phyloP scores from a whole-genome alignment of 2,797 vertebrate genomes.

The Gymnoscopelus braueri region DNA sequence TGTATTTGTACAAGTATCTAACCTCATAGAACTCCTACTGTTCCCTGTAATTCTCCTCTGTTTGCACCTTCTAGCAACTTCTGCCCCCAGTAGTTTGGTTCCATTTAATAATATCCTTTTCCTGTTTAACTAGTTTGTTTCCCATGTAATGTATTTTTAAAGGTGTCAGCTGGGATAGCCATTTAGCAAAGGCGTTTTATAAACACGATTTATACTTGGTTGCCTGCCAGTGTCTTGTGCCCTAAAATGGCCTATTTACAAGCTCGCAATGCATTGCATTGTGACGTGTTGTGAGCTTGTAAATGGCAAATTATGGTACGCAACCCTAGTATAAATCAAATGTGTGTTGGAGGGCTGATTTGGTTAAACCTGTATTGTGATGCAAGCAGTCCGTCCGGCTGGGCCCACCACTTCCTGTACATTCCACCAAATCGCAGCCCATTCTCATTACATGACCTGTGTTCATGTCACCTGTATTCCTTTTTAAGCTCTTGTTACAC shows the following conservation, averaged over 20 bases:
- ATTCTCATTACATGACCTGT: not conserved
- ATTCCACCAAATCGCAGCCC: not conserved
- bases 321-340: too few species aligned
- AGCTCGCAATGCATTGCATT: too few species aligned
- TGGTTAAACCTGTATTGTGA: not conserved
- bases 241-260: too few species aligned
- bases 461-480: not conserved
- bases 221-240: too few species aligned
- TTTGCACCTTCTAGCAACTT: not conserved
- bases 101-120: not conserved
- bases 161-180: not conserved
- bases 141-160: not conserved
- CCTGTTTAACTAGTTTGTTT: not conserved
- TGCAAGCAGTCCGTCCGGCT: not conserved
- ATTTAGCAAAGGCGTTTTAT: too few species aligned
- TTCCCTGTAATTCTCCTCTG: not conserved
- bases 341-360: not conserved
- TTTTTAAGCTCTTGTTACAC: constrained; percentile 31
- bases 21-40: constrained; percentile 9
- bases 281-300: not conserved
- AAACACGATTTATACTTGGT: too few species aligned
- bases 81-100: not conserved
- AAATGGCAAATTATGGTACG: too few species aligned
- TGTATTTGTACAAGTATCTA: not conserved
- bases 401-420: not conserved